A percentile compares a stretch with the other conserved stretches of the same genome.
Conservation (phyloP, 35 echinoderm and acorn worm genomes). For the Chiridota heheva region DNA sequence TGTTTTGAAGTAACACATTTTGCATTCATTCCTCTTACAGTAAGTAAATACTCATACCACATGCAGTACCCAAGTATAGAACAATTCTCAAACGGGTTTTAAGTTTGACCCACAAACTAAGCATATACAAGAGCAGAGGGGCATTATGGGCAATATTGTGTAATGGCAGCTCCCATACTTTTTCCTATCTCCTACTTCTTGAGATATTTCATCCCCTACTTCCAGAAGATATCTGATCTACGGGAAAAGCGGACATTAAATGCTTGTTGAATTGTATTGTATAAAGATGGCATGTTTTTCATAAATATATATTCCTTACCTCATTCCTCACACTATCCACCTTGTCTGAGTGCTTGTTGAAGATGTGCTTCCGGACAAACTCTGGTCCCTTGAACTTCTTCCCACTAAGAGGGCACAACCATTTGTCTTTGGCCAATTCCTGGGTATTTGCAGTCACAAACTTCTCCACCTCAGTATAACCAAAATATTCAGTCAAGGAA, state of each 20-base stretch:
- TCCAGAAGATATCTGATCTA: background rate
- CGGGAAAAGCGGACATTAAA: too few relatives aligned
- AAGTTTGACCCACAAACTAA: too few relatives aligned
- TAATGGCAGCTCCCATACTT: too few relatives aligned
- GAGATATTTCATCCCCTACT: too few relatives aligned
- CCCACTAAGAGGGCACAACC: conserved; percentile 96
- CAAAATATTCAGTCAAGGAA: conserved; percentile 68
- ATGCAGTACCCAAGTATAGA: too few relatives aligned
- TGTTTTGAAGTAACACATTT: too few relatives aligned
- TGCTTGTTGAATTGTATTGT: background rate
- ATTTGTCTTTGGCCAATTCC: conserved; percentile 96
- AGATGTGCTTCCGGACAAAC: conserved; percentile 96
- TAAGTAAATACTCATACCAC: too few relatives aligned
- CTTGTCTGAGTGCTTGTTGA: conserved; percentile 94
- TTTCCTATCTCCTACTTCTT: background rate
- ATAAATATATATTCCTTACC: conserved; percentile 22
- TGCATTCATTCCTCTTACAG: too few relatives aligned
- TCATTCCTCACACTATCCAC: conserved; percentile 90
- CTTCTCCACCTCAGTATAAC: conserved; percentile 77
- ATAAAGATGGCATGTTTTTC: background rate
- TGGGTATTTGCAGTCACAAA: conserved; percentile 94
- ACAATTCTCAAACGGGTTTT: too few relatives aligned
- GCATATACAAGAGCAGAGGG: too few relatives aligned
- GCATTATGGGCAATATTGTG: too few relatives aligned
- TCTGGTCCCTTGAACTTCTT: conserved; percentile 98